Evolutionary conservation across 2,113 vertebrate species (phyloP), one percentile per base, ranked within the genome.

Genomic region (Leptosomus discolor): DNA sequence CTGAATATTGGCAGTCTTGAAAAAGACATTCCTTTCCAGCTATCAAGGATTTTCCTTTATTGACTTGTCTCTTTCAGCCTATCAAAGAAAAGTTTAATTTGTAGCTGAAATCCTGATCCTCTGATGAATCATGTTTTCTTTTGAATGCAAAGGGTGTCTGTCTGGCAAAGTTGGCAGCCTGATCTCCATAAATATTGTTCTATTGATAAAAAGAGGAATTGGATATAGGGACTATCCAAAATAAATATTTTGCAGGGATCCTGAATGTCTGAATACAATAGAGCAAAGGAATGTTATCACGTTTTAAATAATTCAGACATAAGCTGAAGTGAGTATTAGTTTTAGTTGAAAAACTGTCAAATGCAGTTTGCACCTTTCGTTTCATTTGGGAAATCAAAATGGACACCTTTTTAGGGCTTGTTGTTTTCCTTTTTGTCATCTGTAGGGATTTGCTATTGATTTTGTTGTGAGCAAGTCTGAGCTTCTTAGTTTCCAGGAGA

Each of bases 181-280:
- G 86, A 77, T 41, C 85, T 92, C 64, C 69, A 43, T 75, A 94
- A 95, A 93, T 97, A 88, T 96, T 96, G 36, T 92, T 97, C 92
- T 97, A 91, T 85, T 94, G 91, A 97, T 94, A 97, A 97, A 96
- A 94, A 87, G 81, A 94, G 58, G 85, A 96, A 95, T 58, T 97
- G 60, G 71, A 92, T 94, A 91, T 34, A 86, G 7, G 34, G 24
- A 71, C 88, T 89, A 64, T 95, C 92, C 92, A 97, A 93, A 93
- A 92, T 70, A 97, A 94, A 87, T 92, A 96, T 97, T 96, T 96
- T 96, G 51, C 94, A 92, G 75, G 69, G 77, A 92, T 95, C 82
- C 60, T 67, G 54, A 63, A 61, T 67, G 69, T 82, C 86, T 95
- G 85, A 96, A 67, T 95, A 75, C 79, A 92, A 92, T 94, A 82